These are phyloP conservation scores for Nyctibius grandis DNA, from an alignment of 2,797 vertebrate species.

Conservation along the genomic window DNA sequence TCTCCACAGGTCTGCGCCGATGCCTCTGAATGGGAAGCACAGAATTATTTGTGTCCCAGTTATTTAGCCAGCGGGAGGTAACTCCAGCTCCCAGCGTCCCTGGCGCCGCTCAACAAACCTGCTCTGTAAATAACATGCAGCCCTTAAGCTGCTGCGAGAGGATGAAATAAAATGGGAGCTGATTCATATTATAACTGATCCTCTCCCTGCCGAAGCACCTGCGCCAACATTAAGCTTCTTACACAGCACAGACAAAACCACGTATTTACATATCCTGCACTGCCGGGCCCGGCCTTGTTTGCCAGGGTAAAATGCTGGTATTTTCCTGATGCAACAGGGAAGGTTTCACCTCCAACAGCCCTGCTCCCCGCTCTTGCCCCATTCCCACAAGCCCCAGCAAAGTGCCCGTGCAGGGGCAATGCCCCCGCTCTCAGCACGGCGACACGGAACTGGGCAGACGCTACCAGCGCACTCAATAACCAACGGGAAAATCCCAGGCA, in stretches of 20 bases:
- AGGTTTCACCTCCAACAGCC: not conserved
- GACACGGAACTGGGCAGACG: fast-evolving
- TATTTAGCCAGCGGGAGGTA: not conserved
- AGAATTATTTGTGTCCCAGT: not conserved
- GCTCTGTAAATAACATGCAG: slow-evolving; percentile 31
- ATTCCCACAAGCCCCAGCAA: not conserved
- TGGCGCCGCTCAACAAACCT: not conserved
- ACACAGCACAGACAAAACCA: not conserved
- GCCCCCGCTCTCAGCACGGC: fast-evolving
- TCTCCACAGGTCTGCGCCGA: not conserved
- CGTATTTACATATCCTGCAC: not conserved
- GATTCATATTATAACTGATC: slow-evolving; percentile 1
- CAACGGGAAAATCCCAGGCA: too few species aligned
- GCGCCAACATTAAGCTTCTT: not conserved
- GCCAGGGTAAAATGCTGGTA: not conserved
- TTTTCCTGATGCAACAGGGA: fast-evolving
- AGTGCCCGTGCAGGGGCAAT: fast-evolving
- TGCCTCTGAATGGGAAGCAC: not conserved
- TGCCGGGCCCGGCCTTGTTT: not conserved
- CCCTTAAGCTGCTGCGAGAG: not conserved
- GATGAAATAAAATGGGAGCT: slow-evolving; percentile 17
- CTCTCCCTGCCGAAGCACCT: not conserved
- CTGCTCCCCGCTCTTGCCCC: not conserved
- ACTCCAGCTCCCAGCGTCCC: not conserved
- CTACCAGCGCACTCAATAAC: fast-evolving